Evolutionary conservation across 1,140 invertebrate species (phyloP), one percentile per base, ranked within the genome.

Genomic region (Manduca sexta): DNA sequence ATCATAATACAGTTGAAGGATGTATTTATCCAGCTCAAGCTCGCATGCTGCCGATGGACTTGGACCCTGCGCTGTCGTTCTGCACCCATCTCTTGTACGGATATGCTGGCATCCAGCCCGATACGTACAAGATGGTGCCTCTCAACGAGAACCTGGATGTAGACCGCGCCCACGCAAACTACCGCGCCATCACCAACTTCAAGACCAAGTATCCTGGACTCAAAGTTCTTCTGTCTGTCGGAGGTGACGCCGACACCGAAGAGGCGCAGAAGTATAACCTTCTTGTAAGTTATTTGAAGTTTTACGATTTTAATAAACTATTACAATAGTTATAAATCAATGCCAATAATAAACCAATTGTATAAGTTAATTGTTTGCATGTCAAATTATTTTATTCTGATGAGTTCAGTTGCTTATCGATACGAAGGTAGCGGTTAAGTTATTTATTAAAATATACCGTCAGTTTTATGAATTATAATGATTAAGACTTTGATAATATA

Each of bases 31-130:
- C 71, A 95, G 94, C 93, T 63, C 89, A 92, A 69, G 93, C 91
- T 12, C 94, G 93, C 65, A 93, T 95, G 70, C 89, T 91, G 56
- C 79, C 93, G 0, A 81, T 89, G 7, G 93, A 96, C 66, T 69
- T 96, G 47, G 91, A 93, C 51, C 89, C 91, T 1, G 92, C 92
- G 0, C 74, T 94, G 6, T 87, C 90, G 13, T 91, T 93, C 64
- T 97, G 95, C 86, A 94, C 94, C 0, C 95, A 97, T 75, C 67
- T 97, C 39, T 87, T 97, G 26, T 97, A 97, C 66, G 94, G 95
- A 33, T 97, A 93, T 69, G 94, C 94, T 10, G 93, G 92, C 8
- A 89, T 98, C n/a, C 91, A 93, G 59, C 82, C 90, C 10, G 89
- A 90, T 13, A 92, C 87, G 35, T 90, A 90, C 70, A 92, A 93